Percentiles rank a stretch among this genome's conserved stretches.
These are phyloP conservation scores for Platycheirus albimanus DNA, from an alignment of 2,888 invertebrate genomes.

Conservation along the genomic window DNA sequence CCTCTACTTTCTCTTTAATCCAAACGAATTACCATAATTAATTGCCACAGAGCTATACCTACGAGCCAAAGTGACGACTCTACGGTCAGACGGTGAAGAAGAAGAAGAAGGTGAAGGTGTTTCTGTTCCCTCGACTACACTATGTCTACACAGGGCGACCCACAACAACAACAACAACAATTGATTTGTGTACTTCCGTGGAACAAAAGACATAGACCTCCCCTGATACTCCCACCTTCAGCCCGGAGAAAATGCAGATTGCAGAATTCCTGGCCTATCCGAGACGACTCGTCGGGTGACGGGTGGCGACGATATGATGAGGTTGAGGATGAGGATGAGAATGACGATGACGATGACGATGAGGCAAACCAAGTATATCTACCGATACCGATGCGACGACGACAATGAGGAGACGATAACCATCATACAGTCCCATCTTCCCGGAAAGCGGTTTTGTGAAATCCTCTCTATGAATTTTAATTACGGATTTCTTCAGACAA, in stretches of 20 bases:
- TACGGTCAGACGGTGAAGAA: too few species aligned
- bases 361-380: too few species aligned
- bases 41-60: slow-evolving; percentile 50
- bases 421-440: neutral
- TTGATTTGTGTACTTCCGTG: slow-evolving; percentile 64
- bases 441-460: slow-evolving; percentile 17
- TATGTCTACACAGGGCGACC: slow-evolving; percentile 33
- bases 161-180: slow-evolving; percentile 66
- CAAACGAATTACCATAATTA: slow-evolving; percentile 63
- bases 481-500: slow-evolving; percentile 70
- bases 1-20: slow-evolving; percentile 53
- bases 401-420: too few species aligned
- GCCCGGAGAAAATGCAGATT: slow-evolving; percentile 39
- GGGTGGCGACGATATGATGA: slow-evolving; percentile 44
- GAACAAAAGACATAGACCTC: slow-evolving; percentile 41
- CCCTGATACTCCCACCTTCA: slow-evolving; percentile 5
- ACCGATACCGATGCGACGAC: too few species aligned
- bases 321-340: too few species aligned
- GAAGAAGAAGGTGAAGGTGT: neutral
- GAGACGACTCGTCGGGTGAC: slow-evolving; percentile 3
- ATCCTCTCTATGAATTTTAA: slow-evolving; percentile 68
- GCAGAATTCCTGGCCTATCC: slow-evolving; percentile 37
- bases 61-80: slow-evolving; percentile 20
- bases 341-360: too few species aligned
- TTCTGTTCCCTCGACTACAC: slow-evolving; percentile 1